Percentiles rank a stretch among this genome's conserved stretches.
Conservation (phyloP, 64 coral and sea anemone species). For the Pocillopora verrucosa region DNA sequence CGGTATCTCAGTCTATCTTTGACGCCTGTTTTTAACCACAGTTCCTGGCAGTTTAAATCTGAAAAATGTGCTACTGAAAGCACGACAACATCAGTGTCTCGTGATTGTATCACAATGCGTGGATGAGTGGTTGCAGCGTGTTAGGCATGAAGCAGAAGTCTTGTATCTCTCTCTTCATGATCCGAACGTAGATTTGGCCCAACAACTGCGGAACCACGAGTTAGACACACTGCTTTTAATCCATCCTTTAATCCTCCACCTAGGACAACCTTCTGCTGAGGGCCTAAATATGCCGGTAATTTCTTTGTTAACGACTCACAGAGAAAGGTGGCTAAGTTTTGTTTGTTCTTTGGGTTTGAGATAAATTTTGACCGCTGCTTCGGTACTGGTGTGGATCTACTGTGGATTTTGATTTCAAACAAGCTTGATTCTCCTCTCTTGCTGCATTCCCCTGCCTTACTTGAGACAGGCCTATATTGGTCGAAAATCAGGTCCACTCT, state of each 20-base stretch:
- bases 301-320: no score
- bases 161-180: conserved; percentile 68
- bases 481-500: conserved; percentile 16
- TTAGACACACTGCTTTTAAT: conserved; percentile 36
- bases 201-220: not conserved
- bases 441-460: no score
- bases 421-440: no score
- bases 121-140: conserved; percentile 55
- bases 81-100: conserved; percentile 35
- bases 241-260: no score
- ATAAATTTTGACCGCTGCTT: no score
- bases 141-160: conserved; percentile 47
- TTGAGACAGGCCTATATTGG: no score
- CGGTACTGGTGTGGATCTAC: no score
- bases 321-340: no score
- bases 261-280: conserved; percentile 22
- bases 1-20: conserved; percentile 43
- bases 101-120: conserved; percentile 43
- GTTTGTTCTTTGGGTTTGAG: no score
- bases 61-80: conserved; percentile 24
- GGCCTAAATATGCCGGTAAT: not conserved
- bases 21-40: conserved; percentile 55
- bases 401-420: no score
- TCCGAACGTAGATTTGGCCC: conserved; percentile 37
- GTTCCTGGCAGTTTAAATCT: conserved; percentile 23